phyloP scores from a whole-genome alignment of 35 echinoderm and acorn worm genomes.

The Ptychodera flava region DNA sequence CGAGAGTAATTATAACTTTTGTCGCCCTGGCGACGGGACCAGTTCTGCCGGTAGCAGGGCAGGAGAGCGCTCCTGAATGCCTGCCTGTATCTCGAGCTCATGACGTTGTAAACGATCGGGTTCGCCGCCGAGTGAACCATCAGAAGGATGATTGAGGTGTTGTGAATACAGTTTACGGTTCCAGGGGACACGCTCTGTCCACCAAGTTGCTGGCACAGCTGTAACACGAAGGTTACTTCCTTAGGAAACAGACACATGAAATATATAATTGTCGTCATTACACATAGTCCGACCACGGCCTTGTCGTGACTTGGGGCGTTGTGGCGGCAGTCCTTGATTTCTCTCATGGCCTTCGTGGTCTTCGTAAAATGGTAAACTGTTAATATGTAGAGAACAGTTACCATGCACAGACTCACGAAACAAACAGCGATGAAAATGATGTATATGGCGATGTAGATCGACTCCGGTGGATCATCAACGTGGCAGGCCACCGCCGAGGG shows the following conservation, averaged over 20 bases:
- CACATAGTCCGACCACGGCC: background rate
- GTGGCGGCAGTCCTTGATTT: background rate
- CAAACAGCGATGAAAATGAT: background rate
- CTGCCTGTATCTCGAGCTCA: constrained; percentile 80
- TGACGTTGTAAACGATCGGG: constrained; percentile 76
- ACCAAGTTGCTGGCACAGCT: background rate
- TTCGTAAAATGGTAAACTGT: background rate
- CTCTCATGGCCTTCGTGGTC: background rate
- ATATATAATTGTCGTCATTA: background rate
- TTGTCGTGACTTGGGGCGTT: background rate
- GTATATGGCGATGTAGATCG: background rate
- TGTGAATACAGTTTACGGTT: background rate
- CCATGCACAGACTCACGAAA: background rate
- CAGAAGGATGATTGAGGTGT: constrained; percentile 7
- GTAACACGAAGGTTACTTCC: background rate
- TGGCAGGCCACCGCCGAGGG: background rate
- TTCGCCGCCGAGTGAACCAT: constrained; percentile 82
- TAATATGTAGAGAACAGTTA: background rate
- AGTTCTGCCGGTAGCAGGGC: no score
- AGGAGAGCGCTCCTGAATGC: constrained; percentile 36
- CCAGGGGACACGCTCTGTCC: background rate
- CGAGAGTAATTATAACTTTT: no score
- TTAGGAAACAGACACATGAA: background rate
- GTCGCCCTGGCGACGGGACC: no score
- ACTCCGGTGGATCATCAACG: background rate